phyloP scores from a whole-genome alignment of 2,113 vertebrate species.

The Phaetusa simplex region DNA sequence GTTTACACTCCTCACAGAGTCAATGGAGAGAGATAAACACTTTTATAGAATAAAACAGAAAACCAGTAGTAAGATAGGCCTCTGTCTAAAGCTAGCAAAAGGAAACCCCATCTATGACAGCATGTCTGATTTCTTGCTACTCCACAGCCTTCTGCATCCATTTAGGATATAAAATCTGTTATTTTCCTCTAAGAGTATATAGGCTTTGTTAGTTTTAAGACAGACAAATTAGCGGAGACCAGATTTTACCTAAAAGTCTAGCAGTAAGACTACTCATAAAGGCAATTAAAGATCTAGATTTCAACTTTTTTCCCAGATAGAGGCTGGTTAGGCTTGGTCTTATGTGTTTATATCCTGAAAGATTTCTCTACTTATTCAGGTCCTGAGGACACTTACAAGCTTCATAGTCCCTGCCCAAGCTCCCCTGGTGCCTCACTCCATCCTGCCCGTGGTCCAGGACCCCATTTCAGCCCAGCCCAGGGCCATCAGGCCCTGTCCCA shows the following conservation, averaged over 20 bases:
- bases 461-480: not conserved
- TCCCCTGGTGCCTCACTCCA: not conserved
- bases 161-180: not conserved
- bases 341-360: not conserved
- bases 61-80: not conserved
- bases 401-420: not conserved
- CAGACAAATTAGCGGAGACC: not conserved
- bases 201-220: not conserved
- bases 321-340: not conserved
- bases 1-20: not conserved
- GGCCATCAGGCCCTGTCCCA: not conserved
- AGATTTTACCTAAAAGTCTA: not conserved
- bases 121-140: not conserved
- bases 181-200: not conserved
- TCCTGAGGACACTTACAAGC: not conserved
- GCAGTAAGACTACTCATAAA: not conserved
- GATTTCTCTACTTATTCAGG: not conserved
- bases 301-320: not conserved
- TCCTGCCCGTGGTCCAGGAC: accelerated
- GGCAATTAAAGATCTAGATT: not conserved
- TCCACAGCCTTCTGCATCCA: not conserved
- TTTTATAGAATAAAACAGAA: not conserved
- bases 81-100: not conserved
- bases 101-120: not conserved
- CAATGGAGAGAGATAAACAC: not conserved